Evolutionary conservation across 1,140 invertebrate species (phyloP).

Genomic region (Drosophila tani): DNA sequence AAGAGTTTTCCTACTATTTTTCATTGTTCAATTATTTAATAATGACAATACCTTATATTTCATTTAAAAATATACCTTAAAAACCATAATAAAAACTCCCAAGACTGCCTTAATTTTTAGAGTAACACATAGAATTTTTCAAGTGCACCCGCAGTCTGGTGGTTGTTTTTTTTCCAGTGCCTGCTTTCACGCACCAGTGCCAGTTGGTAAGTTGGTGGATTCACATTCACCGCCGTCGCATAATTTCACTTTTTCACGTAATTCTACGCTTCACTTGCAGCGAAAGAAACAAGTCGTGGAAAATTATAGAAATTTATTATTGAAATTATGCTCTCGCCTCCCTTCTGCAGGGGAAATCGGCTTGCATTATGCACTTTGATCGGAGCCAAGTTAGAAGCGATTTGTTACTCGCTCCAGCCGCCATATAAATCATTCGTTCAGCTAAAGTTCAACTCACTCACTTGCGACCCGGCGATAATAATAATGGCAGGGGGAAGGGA

Average conservation of each 20-base stretch:
- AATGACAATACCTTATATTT: no score
- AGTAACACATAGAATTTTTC: neutral
- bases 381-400: slow-evolving; percentile 42
- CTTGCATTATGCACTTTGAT: slow-evolving; percentile 15
- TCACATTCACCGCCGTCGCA: slow-evolving; percentile 60
- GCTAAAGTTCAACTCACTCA: slow-evolving; percentile 67
- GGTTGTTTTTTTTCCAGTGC: slow-evolving; percentile 3
- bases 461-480: slow-evolving; percentile 22
- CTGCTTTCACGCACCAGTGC: slow-evolving; percentile 72
- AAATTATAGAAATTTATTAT: slow-evolving; percentile 81
- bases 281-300: slow-evolving; percentile 46
- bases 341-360: neutral
- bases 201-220: slow-evolving; percentile 27
- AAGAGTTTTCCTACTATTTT: no score
- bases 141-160: slow-evolving; percentile 14
- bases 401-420: slow-evolving; percentile 60
- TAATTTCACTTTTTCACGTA: slow-evolving; percentile 83
- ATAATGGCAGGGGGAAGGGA: neutral
- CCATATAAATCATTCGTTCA: slow-evolving; percentile 67
- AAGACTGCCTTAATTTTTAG: no score
- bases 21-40: no score
- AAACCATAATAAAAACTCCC: no score
- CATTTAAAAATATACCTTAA: no score
- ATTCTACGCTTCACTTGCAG: slow-evolving; percentile 80
- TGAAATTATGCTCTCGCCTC: slow-evolving; percentile 51